Conservation (phyloP, 2,113 vertebrate genomes). For the Tautogolabrus adspersus region DNA sequence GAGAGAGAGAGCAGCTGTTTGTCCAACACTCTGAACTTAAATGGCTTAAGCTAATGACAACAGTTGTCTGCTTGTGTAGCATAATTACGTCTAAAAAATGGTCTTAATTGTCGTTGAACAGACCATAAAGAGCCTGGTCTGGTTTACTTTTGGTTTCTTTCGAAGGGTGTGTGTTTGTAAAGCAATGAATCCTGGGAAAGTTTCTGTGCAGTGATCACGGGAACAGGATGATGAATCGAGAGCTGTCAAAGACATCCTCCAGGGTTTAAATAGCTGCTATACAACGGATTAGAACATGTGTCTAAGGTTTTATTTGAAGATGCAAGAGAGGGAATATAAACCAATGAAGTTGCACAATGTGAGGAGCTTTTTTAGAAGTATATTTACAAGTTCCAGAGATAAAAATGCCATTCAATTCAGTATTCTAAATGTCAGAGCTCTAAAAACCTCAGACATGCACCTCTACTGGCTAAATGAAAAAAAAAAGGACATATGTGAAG, state of each 20-base stretch:
- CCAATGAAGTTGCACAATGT: background rate
- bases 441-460: background rate
- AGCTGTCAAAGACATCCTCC: background rate
- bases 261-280: background rate
- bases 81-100: background rate
- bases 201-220: background rate
- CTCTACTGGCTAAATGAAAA: background rate
- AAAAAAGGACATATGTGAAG: background rate
- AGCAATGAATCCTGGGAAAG: background rate
- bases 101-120: background rate
- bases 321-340: background rate
- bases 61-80: background rate
- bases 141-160: background rate
- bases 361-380: background rate
- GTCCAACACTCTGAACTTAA: background rate
- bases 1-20: slow-evolving; percentile 30
- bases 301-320: slow-evolving; percentile 2
- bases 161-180: background rate
- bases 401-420: background rate
- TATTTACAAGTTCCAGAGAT: background rate
- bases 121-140: background rate
- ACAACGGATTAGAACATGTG: background rate
- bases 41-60: background rate
- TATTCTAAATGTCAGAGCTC: background rate
- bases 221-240: background rate